Evolutionary conservation across 1,140 invertebrate genomes (phyloP), one percentile per base, ranked within the genome.

Genomic region (Sarcophaga bullata): DNA sequence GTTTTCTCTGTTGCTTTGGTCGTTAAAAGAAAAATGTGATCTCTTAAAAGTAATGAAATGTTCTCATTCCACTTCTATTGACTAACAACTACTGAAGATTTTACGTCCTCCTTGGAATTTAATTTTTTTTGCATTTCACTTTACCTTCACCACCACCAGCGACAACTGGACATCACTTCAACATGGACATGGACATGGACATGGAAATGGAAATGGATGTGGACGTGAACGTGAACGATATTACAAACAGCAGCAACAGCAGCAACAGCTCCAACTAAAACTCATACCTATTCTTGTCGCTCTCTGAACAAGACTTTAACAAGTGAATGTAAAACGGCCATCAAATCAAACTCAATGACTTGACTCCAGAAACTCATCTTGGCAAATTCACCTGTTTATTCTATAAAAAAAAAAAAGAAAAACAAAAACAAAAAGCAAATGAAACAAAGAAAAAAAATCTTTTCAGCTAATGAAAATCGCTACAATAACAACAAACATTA

Each of bases 91-190:
- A 68, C 19, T 68, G 62, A 68, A 68, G 62, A 68, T 19, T 19
- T 17, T 19, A 68, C 62, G 49, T 78, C 75, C 75, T 50, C 75
- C 75, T 78, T n/a, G 75, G 48, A 50, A 46, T 78, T 50, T 46
- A 17, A 48, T 17, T 78, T 78, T 19, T 17, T 78, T 78, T 19
- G 62, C 62, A 19, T 68, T 58, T 58, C 54, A 58, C 15, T 58
- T 78, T 48, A 78, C 75, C 75, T 78, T 78, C 75, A 78, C 17
- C 75, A 78, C 75, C 75, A 78, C 49, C 75, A 78, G 75, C 75
- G 75, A 78, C 75, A 78, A 78, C n/a, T 50, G 37, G 75, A 78
- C 48, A 75, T 47, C 48, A 52, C 37, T 17, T 50, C 46, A 49
- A 15, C 46, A 72, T 72, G 62, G 17, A 17, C 19, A 72, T 72